phyloP scores from a whole-genome alignment of 2,888 invertebrate genomes.

The Hemistola chrysoprasaria region DNA sequence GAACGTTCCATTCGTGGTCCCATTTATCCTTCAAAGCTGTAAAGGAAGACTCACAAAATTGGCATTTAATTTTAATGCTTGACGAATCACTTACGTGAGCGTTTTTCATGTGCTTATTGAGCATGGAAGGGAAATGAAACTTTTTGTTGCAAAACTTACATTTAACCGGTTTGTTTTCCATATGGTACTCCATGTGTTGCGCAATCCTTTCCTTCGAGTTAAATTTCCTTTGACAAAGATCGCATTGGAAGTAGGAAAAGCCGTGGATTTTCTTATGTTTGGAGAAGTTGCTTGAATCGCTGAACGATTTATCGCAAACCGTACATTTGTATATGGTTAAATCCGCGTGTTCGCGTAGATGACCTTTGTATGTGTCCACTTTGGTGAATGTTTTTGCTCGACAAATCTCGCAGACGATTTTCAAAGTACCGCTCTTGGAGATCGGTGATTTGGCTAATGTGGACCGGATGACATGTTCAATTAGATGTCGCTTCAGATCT shows the following conservation, averaged over 20 bases:
- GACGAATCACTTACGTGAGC: constrained; percentile 48
- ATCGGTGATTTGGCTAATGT: constrained; percentile 65
- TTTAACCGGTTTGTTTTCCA: constrained; percentile 50
- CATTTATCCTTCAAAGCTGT: constrained; percentile 66
- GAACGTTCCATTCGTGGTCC: constrained; percentile 74
- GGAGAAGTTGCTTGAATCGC: constrained; percentile 76
- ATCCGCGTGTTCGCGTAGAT: constrained; percentile 72
- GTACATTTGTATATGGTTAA: constrained; percentile 73
- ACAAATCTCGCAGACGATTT: constrained; percentile 57
- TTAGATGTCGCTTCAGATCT: constrained; percentile 73
- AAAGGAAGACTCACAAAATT: constrained; percentile 56
- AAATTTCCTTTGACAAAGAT: constrained; percentile 71
- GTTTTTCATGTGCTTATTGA: constrained; percentile 67
- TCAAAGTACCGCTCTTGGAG: constrained; percentile 55
- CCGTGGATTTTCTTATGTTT: constrained; percentile 78
- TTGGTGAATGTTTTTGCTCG: constrained; percentile 50
- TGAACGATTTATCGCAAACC: constrained; percentile 73
- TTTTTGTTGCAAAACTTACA: constrained; percentile 57
- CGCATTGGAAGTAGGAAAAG: constrained; percentile 62
- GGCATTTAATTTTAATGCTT: constrained; percentile 54
- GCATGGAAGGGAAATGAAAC: constrained; percentile 69
- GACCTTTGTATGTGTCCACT: constrained; percentile 71
- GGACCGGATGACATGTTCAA: constrained; percentile 69
- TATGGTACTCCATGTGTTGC: constrained; percentile 74
- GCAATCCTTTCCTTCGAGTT: constrained; percentile 73